phyloP scores from a whole-genome alignment of 2,113 vertebrate species.

The Heptranchias perlo region DNA sequence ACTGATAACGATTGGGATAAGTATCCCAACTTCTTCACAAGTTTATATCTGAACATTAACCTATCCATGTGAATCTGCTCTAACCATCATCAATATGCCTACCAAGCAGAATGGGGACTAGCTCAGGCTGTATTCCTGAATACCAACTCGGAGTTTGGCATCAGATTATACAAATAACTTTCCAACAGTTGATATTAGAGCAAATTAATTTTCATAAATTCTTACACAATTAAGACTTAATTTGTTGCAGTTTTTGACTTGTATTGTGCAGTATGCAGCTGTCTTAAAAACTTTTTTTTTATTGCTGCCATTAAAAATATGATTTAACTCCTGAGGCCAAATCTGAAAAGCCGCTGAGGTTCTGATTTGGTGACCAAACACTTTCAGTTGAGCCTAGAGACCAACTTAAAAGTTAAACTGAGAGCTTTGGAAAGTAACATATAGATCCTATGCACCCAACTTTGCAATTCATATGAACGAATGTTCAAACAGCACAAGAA shows the following conservation, averaged over 20 bases:
- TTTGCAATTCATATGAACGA: background rate
- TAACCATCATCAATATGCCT: too few species aligned
- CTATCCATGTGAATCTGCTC: background rate
- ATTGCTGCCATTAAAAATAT: too few species aligned
- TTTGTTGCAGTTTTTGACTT: background rate
- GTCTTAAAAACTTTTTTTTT: too few species aligned
- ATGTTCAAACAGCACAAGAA: background rate
- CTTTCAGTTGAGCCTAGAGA: background rate
- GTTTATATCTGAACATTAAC: background rate
- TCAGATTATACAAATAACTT: background rate
- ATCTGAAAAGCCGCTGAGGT: background rate
- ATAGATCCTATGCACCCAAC: background rate
- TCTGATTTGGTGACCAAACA: background rate
- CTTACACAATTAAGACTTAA: background rate
- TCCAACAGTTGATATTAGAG: background rate
- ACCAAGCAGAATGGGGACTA: background rate
- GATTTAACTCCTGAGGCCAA: too few species aligned
- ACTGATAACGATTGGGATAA: background rate
- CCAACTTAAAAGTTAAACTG: background rate
- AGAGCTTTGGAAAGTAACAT: background rate
- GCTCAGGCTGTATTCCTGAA: background rate
- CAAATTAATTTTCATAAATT: background rate
- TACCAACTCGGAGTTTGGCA: background rate
- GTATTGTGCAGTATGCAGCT: background rate
- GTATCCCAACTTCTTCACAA: background rate